Evolutionary conservation across 1,140 invertebrate genomes (phyloP), one percentile per base, ranked within the genome.

Genomic region (Caenorhabditis inopinata): DNA sequence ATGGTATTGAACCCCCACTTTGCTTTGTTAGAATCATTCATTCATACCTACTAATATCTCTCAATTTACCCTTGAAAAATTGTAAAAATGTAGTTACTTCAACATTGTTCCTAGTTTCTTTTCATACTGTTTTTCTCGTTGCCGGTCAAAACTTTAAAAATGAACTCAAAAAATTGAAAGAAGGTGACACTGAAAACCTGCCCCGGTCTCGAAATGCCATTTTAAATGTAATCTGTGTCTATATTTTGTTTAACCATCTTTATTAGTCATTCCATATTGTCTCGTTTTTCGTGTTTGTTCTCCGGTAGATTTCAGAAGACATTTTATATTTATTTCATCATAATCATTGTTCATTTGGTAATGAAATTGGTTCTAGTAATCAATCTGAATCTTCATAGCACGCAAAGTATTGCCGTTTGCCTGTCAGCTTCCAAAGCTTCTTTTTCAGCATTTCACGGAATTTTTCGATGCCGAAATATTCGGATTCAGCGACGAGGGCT

Each of bases 211-310:
- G 32, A 68, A 7, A 23, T n/a, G 48, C 48, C 48, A 51, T 51
- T 51, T 51, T 47, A 47, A 47, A 47, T 16, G 3, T 3, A 16
- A 4, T 47, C 16, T 58, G 9, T n/a, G 12, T 21, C 12, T 58
- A 32, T n/a, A 5, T 58, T 32, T 58, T n/a, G 12, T 58, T 5
- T 29, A 1, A 32, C n/a, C 32, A 9, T 32, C 14, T 47, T 47
- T 47, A 4, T 47, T 3, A 29, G 27, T 58, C 53, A 90, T 53
- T 53, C 49, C 49, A 18, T 25, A 11, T 25, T 9, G 48, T 23
- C 18, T 53, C 7, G 21, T 27, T 25, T 53, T 9, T 7, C 16
- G 49, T 25, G 49, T 53, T 25, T 53, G 9, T 25, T 53, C 9
- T 53, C 47, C n/a, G 47, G 32, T 62, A 32, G 53, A 51, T 51